Evolutionary conservation across 2,888 invertebrate genomes (phyloP).

Genomic region (Ferrisia virgata): DNA sequence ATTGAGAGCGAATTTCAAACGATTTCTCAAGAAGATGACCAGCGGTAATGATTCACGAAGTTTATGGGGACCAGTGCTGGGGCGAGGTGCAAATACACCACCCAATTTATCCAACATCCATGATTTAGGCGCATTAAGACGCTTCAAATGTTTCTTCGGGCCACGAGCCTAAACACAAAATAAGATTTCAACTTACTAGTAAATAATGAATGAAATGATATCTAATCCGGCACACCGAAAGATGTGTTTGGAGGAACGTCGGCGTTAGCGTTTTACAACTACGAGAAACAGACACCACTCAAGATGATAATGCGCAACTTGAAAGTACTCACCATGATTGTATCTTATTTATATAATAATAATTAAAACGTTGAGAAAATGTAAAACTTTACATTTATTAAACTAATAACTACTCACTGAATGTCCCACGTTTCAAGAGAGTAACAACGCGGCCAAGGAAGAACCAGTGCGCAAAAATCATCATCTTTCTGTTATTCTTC

Average conservation of each 20-base stretch:
- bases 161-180: slow-evolving; percentile 79
- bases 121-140: slow-evolving; percentile 97
- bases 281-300: too few relatives aligned
- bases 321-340: slow-evolving; percentile 13
- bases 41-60: slow-evolving; percentile 94
- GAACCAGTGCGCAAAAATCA: not conserved
- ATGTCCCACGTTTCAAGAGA: not conserved
- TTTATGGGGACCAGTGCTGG: slow-evolving; percentile 97
- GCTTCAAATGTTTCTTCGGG: slow-evolving; percentile 99
- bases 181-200: not conserved
- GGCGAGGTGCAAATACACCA: slow-evolving; percentile 96
- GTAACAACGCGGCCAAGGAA: slow-evolving; percentile 9
- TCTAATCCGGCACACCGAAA: not conserved
- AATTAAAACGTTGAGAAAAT: not conserved
- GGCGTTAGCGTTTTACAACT: not conserved
- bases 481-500: not conserved
- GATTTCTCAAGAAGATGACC: slow-evolving; percentile 93
- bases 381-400: not conserved
- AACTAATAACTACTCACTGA: not conserved
- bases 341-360: not conserved
- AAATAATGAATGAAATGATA: not conserved
- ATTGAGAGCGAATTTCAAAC: slow-evolving; percentile 96
- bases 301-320: not conserved
- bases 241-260: not conserved
- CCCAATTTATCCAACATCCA: slow-evolving; percentile 99